phyloP scores from a whole-genome alignment of 2,113 vertebrate species.

The Thryonomys swinderianus region DNA sequence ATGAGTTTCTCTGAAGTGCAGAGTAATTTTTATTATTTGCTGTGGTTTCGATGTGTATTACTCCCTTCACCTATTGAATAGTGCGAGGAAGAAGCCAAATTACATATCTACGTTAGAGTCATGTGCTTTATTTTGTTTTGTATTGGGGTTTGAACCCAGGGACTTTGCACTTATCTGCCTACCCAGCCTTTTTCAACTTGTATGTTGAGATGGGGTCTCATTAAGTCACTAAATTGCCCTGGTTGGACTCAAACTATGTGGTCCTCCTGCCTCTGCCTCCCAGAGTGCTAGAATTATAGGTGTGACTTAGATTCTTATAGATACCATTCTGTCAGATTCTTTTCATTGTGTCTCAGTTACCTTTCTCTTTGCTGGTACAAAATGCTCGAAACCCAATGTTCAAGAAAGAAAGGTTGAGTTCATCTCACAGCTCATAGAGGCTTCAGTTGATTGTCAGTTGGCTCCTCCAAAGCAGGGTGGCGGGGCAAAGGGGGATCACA shows the following conservation, averaged over 20 bases:
- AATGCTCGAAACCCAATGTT: background rate
- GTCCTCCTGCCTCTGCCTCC: background rate
- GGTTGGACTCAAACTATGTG: background rate
- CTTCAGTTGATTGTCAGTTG: background rate
- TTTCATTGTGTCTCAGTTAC: background rate
- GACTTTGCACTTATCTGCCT: background rate
- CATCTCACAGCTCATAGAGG: background rate
- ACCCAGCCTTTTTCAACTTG: background rate
- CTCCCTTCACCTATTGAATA: background rate
- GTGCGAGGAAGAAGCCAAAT: background rate
- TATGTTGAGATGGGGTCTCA: background rate
- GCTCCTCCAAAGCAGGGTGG: background rate
- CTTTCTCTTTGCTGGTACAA: background rate
- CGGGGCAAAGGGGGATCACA: background rate
- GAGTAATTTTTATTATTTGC: background rate
- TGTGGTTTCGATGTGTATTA: accelerated
- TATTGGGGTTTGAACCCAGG: background rate
- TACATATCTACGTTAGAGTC: background rate
- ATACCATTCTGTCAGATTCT: background rate
- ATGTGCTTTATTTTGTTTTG: background rate
- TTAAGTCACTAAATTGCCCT: background rate
- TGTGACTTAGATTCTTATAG: background rate
- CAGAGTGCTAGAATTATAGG: background rate
- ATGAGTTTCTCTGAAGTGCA: background rate
- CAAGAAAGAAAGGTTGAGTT: background rate